These are phyloP conservation scores for Clarias magur DNA, from an alignment of 2,113 vertebrate species.

Conservation along the genomic window DNA sequence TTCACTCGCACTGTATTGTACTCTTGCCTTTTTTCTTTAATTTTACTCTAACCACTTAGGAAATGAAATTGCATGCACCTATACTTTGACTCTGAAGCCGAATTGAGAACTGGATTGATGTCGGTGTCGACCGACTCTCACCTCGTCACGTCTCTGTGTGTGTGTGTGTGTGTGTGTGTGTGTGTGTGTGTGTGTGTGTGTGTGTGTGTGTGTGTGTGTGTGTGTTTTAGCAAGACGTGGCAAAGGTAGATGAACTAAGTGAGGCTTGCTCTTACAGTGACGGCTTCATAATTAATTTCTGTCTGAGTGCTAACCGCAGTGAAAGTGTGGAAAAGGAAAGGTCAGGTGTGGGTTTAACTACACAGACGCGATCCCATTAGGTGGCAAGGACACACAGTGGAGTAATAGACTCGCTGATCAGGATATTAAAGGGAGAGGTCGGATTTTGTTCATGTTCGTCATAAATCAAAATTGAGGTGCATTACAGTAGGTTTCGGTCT, in stretches of 20 bases:
- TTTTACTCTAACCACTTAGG: conserved; percentile 38
- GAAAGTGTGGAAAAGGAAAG: neutral
- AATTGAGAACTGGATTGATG: neutral
- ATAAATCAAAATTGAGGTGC: too few species aligned
- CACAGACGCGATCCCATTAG: neutral
- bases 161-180: neutral
- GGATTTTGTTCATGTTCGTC: too few species aligned
- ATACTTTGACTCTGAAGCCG: neutral
- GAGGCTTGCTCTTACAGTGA: neutral
- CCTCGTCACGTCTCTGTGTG: conserved; percentile 1
- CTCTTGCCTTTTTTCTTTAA: neutral
- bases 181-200: neutral
- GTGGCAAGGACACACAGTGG: conserved; percentile 14
- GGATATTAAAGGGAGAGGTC: neutral
- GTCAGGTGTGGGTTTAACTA: conserved; percentile 12
- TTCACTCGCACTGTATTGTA: neutral
- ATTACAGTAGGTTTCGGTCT: too few species aligned
- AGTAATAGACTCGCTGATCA: conserved; percentile 16
- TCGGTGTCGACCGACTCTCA: conserved; percentile 4
- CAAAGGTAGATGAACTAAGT: neutral
- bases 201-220: neutral
- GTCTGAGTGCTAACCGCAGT: neutral
- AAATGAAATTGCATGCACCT: conserved; percentile 20
- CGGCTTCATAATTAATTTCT: conserved; percentile 12
- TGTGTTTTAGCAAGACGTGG: neutral